Percentiles rank a stretch among this genome's conserved stretches.
Conservation (phyloP, 2,797 vertebrate species). For the Macrochelys suwanniensis region DNA sequence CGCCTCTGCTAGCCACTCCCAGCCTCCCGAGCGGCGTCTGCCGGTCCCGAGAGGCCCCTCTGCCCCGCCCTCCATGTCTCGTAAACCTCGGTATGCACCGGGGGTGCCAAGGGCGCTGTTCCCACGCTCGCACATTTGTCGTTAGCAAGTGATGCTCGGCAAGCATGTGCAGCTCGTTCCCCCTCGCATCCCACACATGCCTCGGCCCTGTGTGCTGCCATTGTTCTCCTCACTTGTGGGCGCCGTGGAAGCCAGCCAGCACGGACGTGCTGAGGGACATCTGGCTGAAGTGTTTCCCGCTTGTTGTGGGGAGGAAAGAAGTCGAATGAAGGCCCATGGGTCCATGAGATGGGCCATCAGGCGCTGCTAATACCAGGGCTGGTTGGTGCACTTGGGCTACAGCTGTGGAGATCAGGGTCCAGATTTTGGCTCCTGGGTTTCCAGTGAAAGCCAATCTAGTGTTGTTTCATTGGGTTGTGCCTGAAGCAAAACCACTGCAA, state of each 20-base stretch:
- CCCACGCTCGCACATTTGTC: fast-evolving
- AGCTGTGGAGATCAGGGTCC: background rate
- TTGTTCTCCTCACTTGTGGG: background rate
- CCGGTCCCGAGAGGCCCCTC: background rate
- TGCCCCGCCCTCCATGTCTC: background rate
- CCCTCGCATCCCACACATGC: background rate
- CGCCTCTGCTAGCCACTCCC: background rate
- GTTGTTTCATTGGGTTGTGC: too few relatives aligned
- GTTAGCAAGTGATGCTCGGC: background rate
- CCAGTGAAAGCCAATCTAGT: background rate
- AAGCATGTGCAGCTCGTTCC: background rate
- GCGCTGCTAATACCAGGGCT: background rate
- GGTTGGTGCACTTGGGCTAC: background rate
- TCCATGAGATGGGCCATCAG: background rate
- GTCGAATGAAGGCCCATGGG: too few relatives aligned
- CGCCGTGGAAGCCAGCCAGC: background rate
- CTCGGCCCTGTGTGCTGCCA: background rate
- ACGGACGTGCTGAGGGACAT: background rate
- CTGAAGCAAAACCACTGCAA: background rate
- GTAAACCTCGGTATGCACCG: fast-evolving
- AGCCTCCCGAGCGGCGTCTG: background rate
- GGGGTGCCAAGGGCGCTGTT: fast-evolving
- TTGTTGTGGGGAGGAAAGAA: background rate
- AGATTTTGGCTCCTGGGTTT: background rate
- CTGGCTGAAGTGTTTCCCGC: background rate